phyloP scores from a whole-genome alignment of 2,888 invertebrate genomes.

The Metellina segmentata region DNA sequence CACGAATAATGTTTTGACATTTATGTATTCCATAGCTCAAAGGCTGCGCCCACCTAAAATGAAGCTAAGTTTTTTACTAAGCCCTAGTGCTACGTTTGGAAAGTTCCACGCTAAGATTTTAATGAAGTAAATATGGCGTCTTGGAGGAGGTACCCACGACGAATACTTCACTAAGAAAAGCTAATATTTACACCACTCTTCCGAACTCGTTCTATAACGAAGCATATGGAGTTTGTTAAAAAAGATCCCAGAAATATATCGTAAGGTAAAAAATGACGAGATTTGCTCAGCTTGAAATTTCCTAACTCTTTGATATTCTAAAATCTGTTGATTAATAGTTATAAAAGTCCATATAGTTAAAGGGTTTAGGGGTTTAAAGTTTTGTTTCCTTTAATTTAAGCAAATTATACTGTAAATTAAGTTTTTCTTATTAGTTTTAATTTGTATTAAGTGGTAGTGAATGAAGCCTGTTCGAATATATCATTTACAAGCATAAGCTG shows the following conservation, averaged over 20 bases:
- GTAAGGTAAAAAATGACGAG: too few relatives aligned
- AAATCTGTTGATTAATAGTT: too few relatives aligned
- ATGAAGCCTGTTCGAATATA: too few relatives aligned
- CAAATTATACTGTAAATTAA: too few relatives aligned
- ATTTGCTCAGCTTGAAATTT: too few relatives aligned
- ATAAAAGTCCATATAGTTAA: too few relatives aligned
- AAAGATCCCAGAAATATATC: neutral
- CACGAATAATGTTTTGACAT: neutral
- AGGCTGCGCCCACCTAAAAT: neutral
- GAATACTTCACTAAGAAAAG: neutral
- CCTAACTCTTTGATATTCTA: too few relatives aligned
- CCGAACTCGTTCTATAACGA: neutral
- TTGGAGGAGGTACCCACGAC: neutral
- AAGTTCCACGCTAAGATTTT: neutral
- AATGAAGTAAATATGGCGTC: neutral
- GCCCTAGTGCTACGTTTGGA: neutral
- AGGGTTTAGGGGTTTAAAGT: too few relatives aligned
- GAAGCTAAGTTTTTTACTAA: neutral
- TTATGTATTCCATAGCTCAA: neutral
- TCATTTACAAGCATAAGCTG: too few relatives aligned
- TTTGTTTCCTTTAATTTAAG: too few relatives aligned
- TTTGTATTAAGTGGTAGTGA: too few relatives aligned
- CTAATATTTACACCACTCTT: neutral
- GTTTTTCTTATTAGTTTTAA: too few relatives aligned
- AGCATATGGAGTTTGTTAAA: neutral